phyloP scores from a whole-genome alignment of 1,140 invertebrate species.

The Pseudomyrmex sp. region DNA sequence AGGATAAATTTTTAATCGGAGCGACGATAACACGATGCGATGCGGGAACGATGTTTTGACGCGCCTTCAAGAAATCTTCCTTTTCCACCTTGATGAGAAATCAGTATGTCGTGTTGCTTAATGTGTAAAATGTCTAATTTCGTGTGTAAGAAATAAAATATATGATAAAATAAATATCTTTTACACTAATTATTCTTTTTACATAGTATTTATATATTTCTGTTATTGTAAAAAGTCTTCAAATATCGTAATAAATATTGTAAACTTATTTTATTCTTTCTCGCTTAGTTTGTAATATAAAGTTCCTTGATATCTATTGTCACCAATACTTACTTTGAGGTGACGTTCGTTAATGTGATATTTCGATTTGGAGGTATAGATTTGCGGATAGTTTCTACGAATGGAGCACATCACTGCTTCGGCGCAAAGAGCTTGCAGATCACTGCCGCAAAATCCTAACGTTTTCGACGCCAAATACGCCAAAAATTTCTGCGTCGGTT shows the following conservation, averaged over 20 bases:
- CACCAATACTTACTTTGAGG: conserved; percentile 75
- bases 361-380: conserved; percentile 80
- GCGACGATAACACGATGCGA: conserved; percentile 87
- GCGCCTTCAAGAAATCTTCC: conserved; percentile 89
- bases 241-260: too few relatives aligned
- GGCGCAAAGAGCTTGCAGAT: conserved; percentile 83
- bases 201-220: neutral
- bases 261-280: neutral
- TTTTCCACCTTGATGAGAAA: conserved; percentile 85
- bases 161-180: neutral
- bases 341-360: conserved; percentile 79
- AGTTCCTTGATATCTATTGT: neutral
- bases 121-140: neutral
- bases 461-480: conserved; percentile 83
- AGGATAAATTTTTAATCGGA: conserved; percentile 86
- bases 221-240: too few relatives aligned
- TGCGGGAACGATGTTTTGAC: conserved; percentile 89
- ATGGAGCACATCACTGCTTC: conserved; percentile 83
- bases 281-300: neutral
- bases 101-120: neutral
- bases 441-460: conserved; percentile 84
- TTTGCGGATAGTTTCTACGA: conserved; percentile 82
- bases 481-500: conserved; percentile 81
- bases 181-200: neutral
- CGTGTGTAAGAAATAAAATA: neutral